Evolutionary conservation across 53 echinoderm and acorn worm genomes (phyloP), one percentile per base, ranked within the genome.

Genomic region (Luidia sarsii): DNA sequence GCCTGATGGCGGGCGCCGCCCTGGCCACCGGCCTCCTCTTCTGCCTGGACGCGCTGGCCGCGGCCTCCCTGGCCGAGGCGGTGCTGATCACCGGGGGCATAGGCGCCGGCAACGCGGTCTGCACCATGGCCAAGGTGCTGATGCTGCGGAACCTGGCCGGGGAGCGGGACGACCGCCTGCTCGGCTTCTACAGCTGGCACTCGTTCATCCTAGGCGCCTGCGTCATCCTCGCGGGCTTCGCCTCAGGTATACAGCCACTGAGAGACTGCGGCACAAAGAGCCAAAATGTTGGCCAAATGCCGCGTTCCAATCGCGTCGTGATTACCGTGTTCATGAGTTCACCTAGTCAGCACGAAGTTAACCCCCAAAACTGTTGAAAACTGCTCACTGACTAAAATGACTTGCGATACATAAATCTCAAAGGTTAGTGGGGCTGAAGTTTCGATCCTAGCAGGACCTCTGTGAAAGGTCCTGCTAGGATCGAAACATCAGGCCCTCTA

Each of bases 111-210:
- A 5, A 28, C 31, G 62, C 32, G 32, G 33, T 61, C 2, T 28
- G 8, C 62, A 61, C 11, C 21, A 61, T 33, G 16, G 62, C n/a
- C 33, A 61, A 33, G 62, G 11, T 11, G 13, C 16, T 61, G 1
- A 15, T 61, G 31, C 33, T 28, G 30, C 62, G 30, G 16, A 29
- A 61, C 2, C 18, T 61, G 32, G 13, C 62, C 2, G 9, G 23
- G 2, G 55, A 21, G n/a, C n/a, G n/a, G n/a, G n/a, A n/a, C 30
- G 62, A 31, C 31, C 62, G 14, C 9, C 33, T 61, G 33, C 33
- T 61, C 13, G 33, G 62, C 30, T 15, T 61, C 32, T 61, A 61
- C 30, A 28, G 30, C 62, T 61, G 62, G 62, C 62, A 61, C 13
- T 31, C n/a, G 18, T 8, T 61, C n/a, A n/a, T 61, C 11, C 8